Conservation (phyloP, 2,113 vertebrate genomes). For the Oreochromis niloticus region DNA sequence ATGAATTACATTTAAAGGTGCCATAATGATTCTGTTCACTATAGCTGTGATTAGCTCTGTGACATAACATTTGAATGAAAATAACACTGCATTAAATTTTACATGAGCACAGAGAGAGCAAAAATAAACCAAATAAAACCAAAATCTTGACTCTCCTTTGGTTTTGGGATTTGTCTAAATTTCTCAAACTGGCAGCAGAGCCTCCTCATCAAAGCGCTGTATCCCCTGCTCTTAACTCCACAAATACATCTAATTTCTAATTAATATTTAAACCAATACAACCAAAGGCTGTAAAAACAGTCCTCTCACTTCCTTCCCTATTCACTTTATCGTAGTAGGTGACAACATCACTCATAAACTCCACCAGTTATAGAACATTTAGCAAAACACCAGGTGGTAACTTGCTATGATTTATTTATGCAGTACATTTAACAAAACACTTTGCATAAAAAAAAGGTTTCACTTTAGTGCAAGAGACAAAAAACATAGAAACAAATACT, state of each 20-base stretch:
- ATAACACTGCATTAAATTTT: neutral
- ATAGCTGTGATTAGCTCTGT: neutral
- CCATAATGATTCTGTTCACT: neutral
- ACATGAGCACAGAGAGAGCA: neutral
- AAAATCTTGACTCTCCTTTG: neutral
- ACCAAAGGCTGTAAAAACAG: neutral
- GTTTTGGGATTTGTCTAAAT: neutral
- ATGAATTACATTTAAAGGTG: neutral
- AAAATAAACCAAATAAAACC: neutral
- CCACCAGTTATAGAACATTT: neutral
- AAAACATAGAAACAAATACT: neutral
- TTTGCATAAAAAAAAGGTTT: neutral
- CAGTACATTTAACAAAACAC: neutral
- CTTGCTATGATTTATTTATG: neutral
- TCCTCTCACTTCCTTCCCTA: neutral
- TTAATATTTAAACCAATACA: neutral
- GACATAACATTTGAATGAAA: neutral
- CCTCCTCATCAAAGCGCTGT: fast-evolving
- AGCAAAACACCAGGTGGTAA: neutral
- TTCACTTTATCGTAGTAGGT: neutral
- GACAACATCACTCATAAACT: neutral
- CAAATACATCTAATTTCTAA: neutral
- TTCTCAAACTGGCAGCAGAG: neutral
- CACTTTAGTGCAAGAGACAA: neutral
- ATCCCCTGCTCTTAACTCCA: fast-evolving